Percentiles rank a stretch among this genome's conserved stretches.
phyloP scores from a whole-genome alignment of 1,140 invertebrate genomes.

The Subanguina moxae region DNA sequence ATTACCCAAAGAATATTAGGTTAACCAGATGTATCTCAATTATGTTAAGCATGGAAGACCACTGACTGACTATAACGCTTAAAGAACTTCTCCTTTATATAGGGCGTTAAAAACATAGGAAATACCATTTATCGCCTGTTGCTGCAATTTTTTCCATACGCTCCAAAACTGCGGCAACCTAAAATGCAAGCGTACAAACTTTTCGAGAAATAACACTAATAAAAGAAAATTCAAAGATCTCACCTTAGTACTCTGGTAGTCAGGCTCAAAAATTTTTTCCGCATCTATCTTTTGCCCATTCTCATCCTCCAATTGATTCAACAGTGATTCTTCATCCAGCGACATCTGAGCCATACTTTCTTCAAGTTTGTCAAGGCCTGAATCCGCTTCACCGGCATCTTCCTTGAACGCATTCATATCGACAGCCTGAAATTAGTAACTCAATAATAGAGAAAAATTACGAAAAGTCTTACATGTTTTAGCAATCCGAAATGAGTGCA shows the following conservation, averaged over 20 bases:
- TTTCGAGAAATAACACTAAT: neutral
- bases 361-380: conserved; percentile 21
- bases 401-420: conserved; percentile 49
- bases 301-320: conserved; percentile 20
- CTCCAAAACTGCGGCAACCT: neutral
- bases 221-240: neutral
- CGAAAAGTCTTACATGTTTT: neutral
- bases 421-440: conserved; percentile 35
- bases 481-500: conserved; percentile 41
- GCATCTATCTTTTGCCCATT: neutral
- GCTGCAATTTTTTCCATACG: neutral
- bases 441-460: too few species aligned
- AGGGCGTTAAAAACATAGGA: neutral
- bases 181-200: neutral
- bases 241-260: conserved; percentile 33
- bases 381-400: conserved; percentile 2
- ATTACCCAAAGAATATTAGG: too few species aligned
- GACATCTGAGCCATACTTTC: conserved; percentile 27
- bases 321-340: conserved; percentile 17
- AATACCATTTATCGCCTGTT: neutral
- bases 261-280: conserved; percentile 24
- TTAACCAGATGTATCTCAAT: conserved; percentile 30
- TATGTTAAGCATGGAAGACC: conserved; percentile 39
- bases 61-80: conserved; percentile 41
- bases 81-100: conserved; percentile 8